Conservation (phyloP, 2,888 invertebrate genomes). For the Limnephilus lunatus region DNA sequence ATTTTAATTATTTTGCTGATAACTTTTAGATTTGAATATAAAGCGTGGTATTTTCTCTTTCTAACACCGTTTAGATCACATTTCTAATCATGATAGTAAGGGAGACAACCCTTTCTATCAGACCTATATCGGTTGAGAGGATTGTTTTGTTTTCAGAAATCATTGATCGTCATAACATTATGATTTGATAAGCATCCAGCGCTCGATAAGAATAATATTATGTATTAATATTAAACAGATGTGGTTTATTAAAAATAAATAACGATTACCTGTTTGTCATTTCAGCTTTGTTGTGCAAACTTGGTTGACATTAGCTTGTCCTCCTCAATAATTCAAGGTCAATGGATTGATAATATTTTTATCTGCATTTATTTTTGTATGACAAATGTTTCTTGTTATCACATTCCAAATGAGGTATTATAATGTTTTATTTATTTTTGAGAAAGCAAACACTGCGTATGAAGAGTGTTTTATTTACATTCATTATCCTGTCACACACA, state of each 20-base stretch:
- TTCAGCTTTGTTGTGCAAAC: neutral
- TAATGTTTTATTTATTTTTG: slow-evolving; percentile 17
- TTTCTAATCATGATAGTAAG: no score
- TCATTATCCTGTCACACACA: neutral
- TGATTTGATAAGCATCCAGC: neutral
- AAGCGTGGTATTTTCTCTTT: no score
- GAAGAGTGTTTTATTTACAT: neutral
- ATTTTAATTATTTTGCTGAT: no score
- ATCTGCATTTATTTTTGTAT: slow-evolving; percentile 16
- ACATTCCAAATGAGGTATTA: neutral
- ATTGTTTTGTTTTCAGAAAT: neutral
- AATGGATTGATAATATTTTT: slow-evolving; percentile 40
- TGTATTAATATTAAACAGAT: neutral
- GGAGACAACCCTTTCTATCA: no score
- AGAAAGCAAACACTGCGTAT: neutral
- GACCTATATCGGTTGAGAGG: no score
- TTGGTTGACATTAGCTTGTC: slow-evolving; percentile 24
- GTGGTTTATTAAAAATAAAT: neutral
- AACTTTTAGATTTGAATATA: no score
- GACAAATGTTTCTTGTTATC: neutral
- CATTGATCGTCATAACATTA: neutral
- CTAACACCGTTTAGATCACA: no score
- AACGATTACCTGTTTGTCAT: neutral
- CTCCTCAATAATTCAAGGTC: slow-evolving; percentile 9
- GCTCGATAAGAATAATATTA: neutral